These are phyloP conservation scores for Tenualosa thibaudeaui DNA, from an alignment of 2,797 vertebrate genomes.

Conservation along the genomic window DNA sequence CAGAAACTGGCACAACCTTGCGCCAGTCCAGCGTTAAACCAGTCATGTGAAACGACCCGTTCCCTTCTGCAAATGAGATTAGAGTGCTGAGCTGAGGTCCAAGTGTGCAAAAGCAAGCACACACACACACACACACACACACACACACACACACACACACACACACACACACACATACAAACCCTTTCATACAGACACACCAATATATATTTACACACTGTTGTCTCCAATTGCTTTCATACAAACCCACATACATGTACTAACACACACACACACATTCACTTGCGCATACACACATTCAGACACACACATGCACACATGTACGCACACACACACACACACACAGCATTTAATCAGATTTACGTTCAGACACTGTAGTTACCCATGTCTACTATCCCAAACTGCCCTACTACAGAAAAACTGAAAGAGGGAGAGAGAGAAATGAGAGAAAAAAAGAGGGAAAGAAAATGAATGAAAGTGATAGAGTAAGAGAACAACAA, in stretches of 20 bases:
- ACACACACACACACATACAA: conserved; percentile 20
- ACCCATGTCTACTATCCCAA: neutral
- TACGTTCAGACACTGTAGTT: neutral
- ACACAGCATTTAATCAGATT: conserved; percentile 20
- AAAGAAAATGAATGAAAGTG: neutral
- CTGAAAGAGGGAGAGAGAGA: neutral
- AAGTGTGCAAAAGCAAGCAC: conserved; percentile 25
- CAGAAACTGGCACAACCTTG: conserved; percentile 71
- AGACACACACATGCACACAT: neutral
- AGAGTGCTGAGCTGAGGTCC: conserved; percentile 63
- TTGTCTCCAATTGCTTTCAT: neutral
- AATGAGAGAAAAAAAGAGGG: neutral
- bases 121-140: conserved; percentile 28
- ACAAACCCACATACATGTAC: neutral
- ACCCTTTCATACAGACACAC: neutral
- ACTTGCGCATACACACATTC: neutral
- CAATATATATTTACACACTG: neutral
- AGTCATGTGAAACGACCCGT: conserved; percentile 79
- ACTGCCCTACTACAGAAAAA: neutral
- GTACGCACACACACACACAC: conserved; percentile 22
- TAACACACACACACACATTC: conserved; percentile 46
- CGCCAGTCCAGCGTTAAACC: conserved; percentile 74
- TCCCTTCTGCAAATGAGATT: conserved; percentile 80
- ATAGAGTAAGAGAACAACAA: neutral
- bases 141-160: conserved; percentile 15